A percentile compares a stretch with the other conserved stretches of the same genome.
phyloP scores from a whole-genome alignment of 2,888 invertebrate species.

The Lydus trimaculatus region DNA sequence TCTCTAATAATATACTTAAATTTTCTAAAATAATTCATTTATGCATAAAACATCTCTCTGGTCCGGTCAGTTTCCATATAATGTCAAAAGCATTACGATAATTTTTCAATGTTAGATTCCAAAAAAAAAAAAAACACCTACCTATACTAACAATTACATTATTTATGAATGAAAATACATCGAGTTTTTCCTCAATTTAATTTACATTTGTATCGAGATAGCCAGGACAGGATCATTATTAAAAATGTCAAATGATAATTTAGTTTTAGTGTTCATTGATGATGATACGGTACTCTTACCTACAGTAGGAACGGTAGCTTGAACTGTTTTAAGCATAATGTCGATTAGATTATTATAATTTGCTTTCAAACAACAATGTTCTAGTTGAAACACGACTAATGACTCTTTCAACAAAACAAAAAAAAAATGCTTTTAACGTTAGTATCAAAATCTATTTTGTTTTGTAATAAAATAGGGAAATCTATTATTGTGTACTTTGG shows the following conservation, averaged over 20 bases:
- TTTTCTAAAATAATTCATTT: slow-evolving; percentile 40
- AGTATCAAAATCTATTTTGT: neutral
- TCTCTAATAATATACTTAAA: slow-evolving; percentile 35
- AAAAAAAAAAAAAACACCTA: slow-evolving; percentile 34
- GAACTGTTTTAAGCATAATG: neutral
- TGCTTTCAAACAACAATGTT: neutral
- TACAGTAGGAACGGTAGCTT: neutral
- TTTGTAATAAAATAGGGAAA: neutral
- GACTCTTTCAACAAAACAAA: neutral
- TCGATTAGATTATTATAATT: slow-evolving; percentile 1
- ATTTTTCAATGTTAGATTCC: slow-evolving; percentile 45
- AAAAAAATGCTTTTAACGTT: neutral
- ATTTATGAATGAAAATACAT: slow-evolving; percentile 39
- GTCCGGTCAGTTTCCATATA: slow-evolving; percentile 44
- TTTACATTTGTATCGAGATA: slow-evolving; percentile 31
- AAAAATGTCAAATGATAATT: slow-evolving; percentile 18
- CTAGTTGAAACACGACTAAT: neutral
- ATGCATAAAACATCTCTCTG: slow-evolving; percentile 36
- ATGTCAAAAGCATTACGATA: slow-evolving; percentile 43
- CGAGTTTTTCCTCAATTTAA: slow-evolving; percentile 30
- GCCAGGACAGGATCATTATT: slow-evolving; percentile 23
- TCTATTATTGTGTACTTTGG: neutral
- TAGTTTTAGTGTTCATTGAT: neutral
- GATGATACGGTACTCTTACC: neutral
- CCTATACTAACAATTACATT: slow-evolving; percentile 29